A percentile compares a stretch with the other conserved stretches of the same genome.
Evolutionary conservation across 2,888 invertebrate species (phyloP).

Genomic region (Ormia ochracea): DNA sequence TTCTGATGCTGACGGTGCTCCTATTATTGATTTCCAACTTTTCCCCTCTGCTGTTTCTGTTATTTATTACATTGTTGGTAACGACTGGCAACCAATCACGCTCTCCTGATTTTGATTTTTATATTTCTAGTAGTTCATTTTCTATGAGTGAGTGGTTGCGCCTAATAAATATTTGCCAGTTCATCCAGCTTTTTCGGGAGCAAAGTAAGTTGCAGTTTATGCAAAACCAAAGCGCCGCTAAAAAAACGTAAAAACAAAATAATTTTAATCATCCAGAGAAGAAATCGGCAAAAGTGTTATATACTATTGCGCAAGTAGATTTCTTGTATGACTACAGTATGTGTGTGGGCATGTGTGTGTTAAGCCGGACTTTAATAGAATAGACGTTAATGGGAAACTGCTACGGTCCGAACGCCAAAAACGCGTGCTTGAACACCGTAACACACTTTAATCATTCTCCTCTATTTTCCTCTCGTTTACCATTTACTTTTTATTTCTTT

Average conservation of each 20-base stretch:
- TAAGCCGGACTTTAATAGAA: neutral
- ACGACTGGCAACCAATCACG: conserved; percentile 32
- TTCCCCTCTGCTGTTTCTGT: conserved; percentile 37
- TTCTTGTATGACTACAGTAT: neutral
- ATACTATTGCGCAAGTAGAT: neutral
- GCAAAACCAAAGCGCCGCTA: conserved; percentile 60
- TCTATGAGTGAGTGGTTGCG: conserved; percentile 2
- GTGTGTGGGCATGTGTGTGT: neutral
- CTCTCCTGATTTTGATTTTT: conserved; percentile 29
- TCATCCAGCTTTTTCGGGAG: conserved; percentile 47
- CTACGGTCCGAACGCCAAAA: conserved; percentile 26
- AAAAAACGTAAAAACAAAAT: conserved; percentile 10
- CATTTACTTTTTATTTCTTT: no score
- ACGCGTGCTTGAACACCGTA: conserved; percentile 42
- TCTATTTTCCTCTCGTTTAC: neutral
- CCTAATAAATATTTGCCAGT: conserved; percentile 25
- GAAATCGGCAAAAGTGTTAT: neutral
- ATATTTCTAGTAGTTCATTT: neutral
- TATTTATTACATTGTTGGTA: conserved; percentile 42
- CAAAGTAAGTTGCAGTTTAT: conserved; percentile 62
- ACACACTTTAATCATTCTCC: neutral
- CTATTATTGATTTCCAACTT: neutral
- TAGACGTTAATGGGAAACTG: conserved; percentile 2
- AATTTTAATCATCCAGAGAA: neutral
- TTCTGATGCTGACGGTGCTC: neutral